A percentile compares a stretch with the other conserved stretches of the same genome.
phyloP scores from a whole-genome alignment of 2,888 invertebrate species.

The Drosophila neonasuta region DNA sequence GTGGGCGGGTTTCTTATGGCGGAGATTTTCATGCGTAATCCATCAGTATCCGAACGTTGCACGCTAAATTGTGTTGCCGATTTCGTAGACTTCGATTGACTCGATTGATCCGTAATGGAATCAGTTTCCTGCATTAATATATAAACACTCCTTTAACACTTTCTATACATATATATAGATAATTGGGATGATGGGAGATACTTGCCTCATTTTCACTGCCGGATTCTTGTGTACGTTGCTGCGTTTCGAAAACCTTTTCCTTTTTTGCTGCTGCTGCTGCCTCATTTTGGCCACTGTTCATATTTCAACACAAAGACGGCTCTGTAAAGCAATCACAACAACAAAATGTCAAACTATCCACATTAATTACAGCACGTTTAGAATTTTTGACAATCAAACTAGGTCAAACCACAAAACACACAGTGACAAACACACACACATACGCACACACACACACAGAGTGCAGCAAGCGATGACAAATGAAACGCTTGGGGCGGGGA shows the following conservation, averaged over 20 bases:
- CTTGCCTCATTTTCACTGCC: conserved; percentile 80
- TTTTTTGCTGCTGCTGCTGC: conserved; percentile 71
- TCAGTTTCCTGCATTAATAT: conserved; percentile 72
- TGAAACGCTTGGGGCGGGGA: conserved; percentile 4
- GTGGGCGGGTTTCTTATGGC: conserved; percentile 72
- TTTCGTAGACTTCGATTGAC: conserved; percentile 72
- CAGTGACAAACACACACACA: conserved; percentile 44
- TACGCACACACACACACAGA: conserved; percentile 30
- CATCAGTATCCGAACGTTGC: conserved; percentile 81
- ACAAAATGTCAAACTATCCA: conserved; percentile 32
- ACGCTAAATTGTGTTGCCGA: conserved; percentile 80
- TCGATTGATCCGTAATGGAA: conserved; percentile 79
- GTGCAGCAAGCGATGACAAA: conserved; percentile 16
- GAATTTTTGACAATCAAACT: conserved; percentile 64
- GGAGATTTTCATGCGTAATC: conserved; percentile 82
- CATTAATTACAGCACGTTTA: conserved; percentile 48
- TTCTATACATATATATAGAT: too few species aligned
- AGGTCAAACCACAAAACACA: conserved; percentile 63
- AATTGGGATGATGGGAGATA: background rate
- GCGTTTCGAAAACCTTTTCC: conserved; percentile 78
- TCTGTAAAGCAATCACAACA: conserved; percentile 26
- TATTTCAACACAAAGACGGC: conserved; percentile 67
- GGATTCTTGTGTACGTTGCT: conserved; percentile 76
- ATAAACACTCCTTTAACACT: too few species aligned
- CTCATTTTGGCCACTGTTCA: conserved; percentile 81